Base-by-base conservation (phyloP, 1,140 invertebrate genomes). In the Branchinecta lindahli region DNA sequence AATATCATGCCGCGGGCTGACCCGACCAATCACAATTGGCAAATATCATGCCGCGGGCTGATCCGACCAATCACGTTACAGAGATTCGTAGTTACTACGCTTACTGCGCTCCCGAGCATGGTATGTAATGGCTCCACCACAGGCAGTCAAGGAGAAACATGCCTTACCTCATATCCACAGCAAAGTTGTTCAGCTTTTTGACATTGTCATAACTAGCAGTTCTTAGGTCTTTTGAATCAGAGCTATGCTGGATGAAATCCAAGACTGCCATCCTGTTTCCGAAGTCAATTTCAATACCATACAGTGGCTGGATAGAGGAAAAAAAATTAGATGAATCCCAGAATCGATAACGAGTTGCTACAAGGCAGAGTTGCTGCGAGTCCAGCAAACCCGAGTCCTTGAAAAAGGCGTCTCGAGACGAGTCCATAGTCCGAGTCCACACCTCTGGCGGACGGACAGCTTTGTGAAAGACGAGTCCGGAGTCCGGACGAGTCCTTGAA, bases 251-350 rank as follows among this genome's bases (percentile, higher is more conserved):
- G 8, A 66, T 21, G 61, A 8, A 46, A 10, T 12, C 44, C n/a
- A 18, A 10, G 7, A 70, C 12, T 33, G 69, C 15, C 12, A 12
- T 61, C 15, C 33, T 61, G 10, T 7, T 67, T 45, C 45, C 15
- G 65, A 65, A 68, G 20, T 12, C 45, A 12, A 72, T 73, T 79
- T 61, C 52, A 61, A 20, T 20, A 3, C 2, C 52, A 61, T 61
- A 61, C 18, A 61, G 18, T 3, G 52, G 52, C 52, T 61, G 52
- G 18, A 61, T 1, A 61, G 4, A 61, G 6, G 52, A 61, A 15
- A 15, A 61, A 61, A 61, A 61, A 61, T 3, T 6, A 20, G 12
- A 61, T 61, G 52, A 12, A 15, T 61, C 12, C 12, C 18, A 61
- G 52, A 61, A 6, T 6, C 2, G 12, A 61, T 61, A 61, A 15